Evolutionary conservation across 2,888 invertebrate species (phyloP).

Genomic region (Lysandra bellargus): DNA sequence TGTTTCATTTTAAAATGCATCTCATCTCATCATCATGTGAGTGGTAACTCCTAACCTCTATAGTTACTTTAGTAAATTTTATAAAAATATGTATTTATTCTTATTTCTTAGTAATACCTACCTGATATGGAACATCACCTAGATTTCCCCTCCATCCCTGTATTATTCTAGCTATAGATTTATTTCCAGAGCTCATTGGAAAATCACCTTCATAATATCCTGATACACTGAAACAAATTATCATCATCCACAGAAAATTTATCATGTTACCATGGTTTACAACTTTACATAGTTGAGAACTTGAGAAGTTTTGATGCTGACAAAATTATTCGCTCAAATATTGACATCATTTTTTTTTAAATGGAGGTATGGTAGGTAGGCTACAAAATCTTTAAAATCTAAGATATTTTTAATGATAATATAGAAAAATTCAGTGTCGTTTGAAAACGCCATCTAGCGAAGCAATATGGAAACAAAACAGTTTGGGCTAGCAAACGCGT

Average conservation of each 20-base stretch:
- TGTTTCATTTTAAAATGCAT: no score
- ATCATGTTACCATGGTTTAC: background rate
- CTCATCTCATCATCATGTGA: background rate
- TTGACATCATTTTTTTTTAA: background rate
- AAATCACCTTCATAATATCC: background rate
- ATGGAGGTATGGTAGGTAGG: background rate
- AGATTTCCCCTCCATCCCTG: slow-evolving; percentile 52
- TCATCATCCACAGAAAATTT: background rate
- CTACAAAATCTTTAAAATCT: background rate
- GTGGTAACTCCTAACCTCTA: background rate
- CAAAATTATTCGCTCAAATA: background rate
- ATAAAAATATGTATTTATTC: background rate
- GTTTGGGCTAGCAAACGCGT: background rate
- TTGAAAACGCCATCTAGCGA: background rate
- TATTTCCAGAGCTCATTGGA: background rate
- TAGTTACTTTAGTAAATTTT: background rate
- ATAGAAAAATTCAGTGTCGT: background rate
- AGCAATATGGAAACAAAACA: background rate
- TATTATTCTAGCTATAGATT: slow-evolving; percentile 47
- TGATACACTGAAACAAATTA: background rate
- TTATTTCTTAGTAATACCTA: slow-evolving; percentile 36
- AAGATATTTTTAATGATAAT: background rate
- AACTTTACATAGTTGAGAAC: background rate
- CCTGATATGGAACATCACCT: slow-evolving; percentile 63
- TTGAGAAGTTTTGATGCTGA: background rate